Base-by-base conservation (phyloP, 2,113 vertebrate species). In the Nannobrachium achirus region DNA sequence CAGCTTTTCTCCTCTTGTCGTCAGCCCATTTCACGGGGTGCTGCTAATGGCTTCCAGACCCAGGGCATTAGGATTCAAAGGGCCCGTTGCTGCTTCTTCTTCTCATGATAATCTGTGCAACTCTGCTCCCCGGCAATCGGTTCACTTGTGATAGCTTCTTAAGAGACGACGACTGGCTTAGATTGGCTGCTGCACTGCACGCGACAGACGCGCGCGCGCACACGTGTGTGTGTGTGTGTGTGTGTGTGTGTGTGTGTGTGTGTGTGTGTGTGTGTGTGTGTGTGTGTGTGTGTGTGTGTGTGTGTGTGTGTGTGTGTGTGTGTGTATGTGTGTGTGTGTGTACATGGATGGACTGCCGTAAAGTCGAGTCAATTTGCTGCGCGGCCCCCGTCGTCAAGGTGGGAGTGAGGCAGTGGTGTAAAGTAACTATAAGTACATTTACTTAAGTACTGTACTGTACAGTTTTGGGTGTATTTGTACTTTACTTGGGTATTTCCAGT, bases 91-190 rank as follows among this genome's bases (percentile, higher is more conserved):
- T 25, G 75, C 84, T 75, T 88, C 74, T 25, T 74, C 84, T 75
- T 88, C 79, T 85, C 84, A 80, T 84, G 89, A 88, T 90, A 89
- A 92, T 90, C 89, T 81, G 25, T 33, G 25, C 25, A 18, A 75
- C 82, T n/a, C n/a, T n/a, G n/a, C n/a, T 80, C 78, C 13, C 81
- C 39, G n/a, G 83, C 85, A 90, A 91, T 82, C 78, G 72, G 73
- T 86, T 88, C 84, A 76, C 70, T 18, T 10, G 69, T 78, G 82
- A 87, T 82, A 87, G 72, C 81, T 65, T 49, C 3, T 33, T 4
- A 5, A 25, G 25, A 33, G 25, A 33, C 59, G 10, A 53, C 76
- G 52, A 6, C 69, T 58, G 75, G 56, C 62, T 76, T 5, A 33
- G 25, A 33, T 33, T 3, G 65, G 53, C 72, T 75, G 76, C 19